phyloP scores from a whole-genome alignment of 2,797 vertebrate species.

The Iguana delicatissima region DNA sequence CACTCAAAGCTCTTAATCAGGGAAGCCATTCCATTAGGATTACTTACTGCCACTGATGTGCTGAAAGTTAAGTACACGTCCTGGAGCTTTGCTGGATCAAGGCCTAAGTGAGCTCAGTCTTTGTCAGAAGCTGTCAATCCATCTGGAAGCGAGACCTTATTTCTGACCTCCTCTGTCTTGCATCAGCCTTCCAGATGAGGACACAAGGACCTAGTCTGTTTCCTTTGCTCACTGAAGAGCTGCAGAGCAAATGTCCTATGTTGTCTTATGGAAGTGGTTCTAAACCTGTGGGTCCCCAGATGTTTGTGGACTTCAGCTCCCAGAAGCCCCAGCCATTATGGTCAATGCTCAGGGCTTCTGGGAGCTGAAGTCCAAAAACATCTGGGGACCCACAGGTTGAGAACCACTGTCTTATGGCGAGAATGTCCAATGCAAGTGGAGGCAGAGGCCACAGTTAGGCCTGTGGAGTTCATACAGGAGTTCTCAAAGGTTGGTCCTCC shows the following conservation, averaged over 20 bases:
- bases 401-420: no score
- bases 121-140: background rate
- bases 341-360: no score
- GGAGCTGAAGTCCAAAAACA: no score
- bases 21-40: conserved; percentile 11
- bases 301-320: no score
- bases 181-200: background rate
- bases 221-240: no score
- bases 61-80: conserved; percentile 17
- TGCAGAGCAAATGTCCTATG: no score
- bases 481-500: background rate
- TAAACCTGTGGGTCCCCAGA: no score
- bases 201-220: no score
- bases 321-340: no score
- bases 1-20: conserved; percentile 25
- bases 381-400: no score
- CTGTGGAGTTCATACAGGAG: background rate
- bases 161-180: background rate
- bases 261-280: no score
- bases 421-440: no score
- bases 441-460: background rate
- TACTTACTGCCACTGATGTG: background rate
- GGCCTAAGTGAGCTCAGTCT: conserved; percentile 9
- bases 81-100: conserved; percentile 28
- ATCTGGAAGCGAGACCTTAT: conserved; percentile 10